A percentile compares a stretch with the other conserved stretches of the same genome.
These are phyloP conservation scores for Poeciliopsis prolifica DNA, from an alignment of 2,113 vertebrate genomes.

Conservation along the genomic window DNA sequence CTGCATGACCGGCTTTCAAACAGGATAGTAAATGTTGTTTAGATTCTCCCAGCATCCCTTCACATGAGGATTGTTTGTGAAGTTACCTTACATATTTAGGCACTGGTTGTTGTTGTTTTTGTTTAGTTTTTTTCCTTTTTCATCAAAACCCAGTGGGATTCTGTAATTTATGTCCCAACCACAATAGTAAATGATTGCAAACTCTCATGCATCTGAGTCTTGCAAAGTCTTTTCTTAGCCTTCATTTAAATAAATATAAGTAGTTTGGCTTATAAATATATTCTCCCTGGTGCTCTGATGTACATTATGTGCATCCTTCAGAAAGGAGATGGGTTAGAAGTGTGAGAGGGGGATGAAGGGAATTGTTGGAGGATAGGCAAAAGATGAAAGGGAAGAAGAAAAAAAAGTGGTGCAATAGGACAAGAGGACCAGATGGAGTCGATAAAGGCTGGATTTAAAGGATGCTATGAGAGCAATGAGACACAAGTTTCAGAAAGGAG, in stretches of 20 bases:
- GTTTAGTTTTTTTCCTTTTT: background rate
- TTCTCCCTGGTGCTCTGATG: conserved; percentile 1
- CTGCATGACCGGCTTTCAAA: background rate
- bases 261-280: conserved; percentile 1
- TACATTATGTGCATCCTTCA: conserved; percentile 32
- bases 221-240: background rate
- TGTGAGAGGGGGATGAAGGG: conserved; percentile 11
- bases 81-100: background rate
- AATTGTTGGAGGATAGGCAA: conserved; percentile 48
- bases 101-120: no score
- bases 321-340: background rate
- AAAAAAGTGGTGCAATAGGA: conserved; percentile 63
- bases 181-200: background rate
- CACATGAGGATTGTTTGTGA: background rate
- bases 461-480: conserved; percentile 20
- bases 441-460: conserved; percentile 40
- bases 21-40: background rate
- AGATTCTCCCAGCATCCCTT: background rate
- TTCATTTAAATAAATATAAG: background rate
- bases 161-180: background rate
- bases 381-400: conserved; percentile 71
- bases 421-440: conserved; percentile 62
- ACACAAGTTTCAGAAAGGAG: background rate
- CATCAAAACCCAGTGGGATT: background rate
- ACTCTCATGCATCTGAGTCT: background rate